Evolutionary conservation across 2,797 vertebrate species (phyloP).

Genomic region (Gorsachius magnificus): DNA sequence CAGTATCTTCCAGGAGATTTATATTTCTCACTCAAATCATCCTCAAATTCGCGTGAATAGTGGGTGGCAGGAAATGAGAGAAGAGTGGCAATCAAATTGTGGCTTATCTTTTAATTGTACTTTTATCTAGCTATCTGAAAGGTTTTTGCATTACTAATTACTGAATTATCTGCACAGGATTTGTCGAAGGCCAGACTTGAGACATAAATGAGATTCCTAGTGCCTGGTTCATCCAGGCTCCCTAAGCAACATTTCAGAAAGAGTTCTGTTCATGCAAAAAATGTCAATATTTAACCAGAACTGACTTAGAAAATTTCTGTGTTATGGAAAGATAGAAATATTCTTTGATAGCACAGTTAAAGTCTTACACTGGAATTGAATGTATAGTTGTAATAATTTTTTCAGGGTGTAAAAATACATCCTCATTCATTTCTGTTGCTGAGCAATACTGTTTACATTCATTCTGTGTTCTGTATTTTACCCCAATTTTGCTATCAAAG

Average conservation of each 20-base stretch:
- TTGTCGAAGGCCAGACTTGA: neutral
- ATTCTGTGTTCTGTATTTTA: neutral
- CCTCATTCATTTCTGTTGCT: conserved; percentile 25
- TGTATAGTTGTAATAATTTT: neutral
- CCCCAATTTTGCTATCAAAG: neutral
- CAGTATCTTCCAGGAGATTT: neutral
- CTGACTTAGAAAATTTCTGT: neutral
- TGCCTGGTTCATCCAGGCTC: neutral
- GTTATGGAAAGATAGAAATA: neutral
- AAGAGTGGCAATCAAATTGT: neutral
- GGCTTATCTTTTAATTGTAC: neutral
- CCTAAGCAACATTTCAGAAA: neutral
- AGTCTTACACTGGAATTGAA: neutral
- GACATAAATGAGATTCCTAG: neutral
- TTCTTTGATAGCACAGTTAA: neutral
- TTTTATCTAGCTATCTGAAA: neutral
- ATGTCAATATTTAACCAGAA: conserved; percentile 37
- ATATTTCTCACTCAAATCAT: conserved; percentile 4
- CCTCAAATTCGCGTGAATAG: neutral
- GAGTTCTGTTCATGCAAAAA: neutral
- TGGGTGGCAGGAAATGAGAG: neutral
- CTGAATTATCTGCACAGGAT: neutral
- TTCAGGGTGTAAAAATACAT: conserved; percentile 24
- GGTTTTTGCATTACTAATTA: neutral
- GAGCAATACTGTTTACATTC: neutral